These are phyloP conservation scores for Agriopis leucophaearia DNA, from an alignment of 2,888 invertebrate species.

Conservation along the genomic window DNA sequence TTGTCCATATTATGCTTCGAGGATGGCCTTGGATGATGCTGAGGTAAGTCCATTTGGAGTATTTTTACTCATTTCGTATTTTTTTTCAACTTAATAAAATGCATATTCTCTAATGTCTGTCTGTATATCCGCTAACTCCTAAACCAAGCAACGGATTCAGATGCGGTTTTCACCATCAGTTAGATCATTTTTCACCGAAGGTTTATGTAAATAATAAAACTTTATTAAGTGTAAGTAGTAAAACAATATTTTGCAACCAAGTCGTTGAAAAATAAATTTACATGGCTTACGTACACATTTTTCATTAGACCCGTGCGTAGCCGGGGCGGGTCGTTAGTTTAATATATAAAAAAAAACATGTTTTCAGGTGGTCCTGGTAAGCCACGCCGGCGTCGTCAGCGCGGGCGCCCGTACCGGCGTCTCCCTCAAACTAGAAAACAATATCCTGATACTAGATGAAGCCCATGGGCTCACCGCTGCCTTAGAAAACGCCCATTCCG, in stretches of 20 bases:
- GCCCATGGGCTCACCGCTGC: constrained; percentile 98
- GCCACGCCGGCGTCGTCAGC: constrained; percentile 80
- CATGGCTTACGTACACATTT: too few relatives aligned
- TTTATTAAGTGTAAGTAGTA: too few relatives aligned
- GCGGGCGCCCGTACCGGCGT: constrained; percentile 75
- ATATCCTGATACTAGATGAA: constrained; percentile 96
- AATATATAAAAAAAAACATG: not conserved
- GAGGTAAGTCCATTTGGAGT: constrained; percentile 83
- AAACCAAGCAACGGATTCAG: too few relatives aligned
- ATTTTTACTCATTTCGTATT: not conserved
- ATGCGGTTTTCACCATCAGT: too few relatives aligned
- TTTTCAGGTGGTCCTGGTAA: constrained; percentile 75
- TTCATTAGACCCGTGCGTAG: too few relatives aligned
- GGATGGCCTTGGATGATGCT: constrained; percentile 93
- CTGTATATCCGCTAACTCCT: too few relatives aligned
- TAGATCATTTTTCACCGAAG: too few relatives aligned
- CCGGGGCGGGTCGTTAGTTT: too few relatives aligned
- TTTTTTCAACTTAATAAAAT: not conserved
- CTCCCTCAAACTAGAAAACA: constrained; percentile 86
- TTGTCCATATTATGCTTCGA: constrained; percentile 97
- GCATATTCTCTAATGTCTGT: too few relatives aligned
- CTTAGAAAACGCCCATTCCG: constrained; percentile 94
- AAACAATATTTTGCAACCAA: too few relatives aligned
- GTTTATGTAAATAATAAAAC: too few relatives aligned
- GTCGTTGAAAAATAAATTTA: too few relatives aligned